phyloP scores from a whole-genome alignment of 1,140 invertebrate species.

The Nymphalis io region DNA sequence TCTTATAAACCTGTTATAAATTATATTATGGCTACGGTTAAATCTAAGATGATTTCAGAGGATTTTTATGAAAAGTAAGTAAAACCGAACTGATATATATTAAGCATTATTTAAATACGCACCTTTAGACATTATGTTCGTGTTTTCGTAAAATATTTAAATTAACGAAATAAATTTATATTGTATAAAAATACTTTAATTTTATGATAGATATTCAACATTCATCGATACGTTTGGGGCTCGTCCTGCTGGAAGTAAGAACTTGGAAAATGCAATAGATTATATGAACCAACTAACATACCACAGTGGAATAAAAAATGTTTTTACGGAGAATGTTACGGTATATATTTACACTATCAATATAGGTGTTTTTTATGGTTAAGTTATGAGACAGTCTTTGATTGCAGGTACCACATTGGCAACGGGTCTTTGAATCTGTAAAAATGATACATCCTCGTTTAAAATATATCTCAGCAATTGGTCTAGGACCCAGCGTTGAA shows the following conservation, averaged over 20 bases:
- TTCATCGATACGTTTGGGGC: conserved; percentile 88
- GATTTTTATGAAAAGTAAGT: conserved; percentile 38
- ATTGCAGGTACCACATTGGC: conserved; percentile 71
- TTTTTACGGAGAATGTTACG: conserved; percentile 56
- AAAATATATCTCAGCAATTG: conserved; percentile 83
- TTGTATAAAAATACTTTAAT: not conserved
- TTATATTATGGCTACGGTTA: conserved; percentile 14
- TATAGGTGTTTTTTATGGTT: not conserved
- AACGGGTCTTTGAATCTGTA: conserved; percentile 83
- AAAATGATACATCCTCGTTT: conserved; percentile 82
- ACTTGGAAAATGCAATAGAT: conserved; percentile 86
- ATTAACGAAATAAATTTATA: not conserved
- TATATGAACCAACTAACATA: conserved; percentile 83
- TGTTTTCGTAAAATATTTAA: not conserved
- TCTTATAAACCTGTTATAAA: conserved; percentile 5
- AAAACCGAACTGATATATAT: not conserved
- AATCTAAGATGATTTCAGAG: conserved; percentile 2
- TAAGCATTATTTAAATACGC: not conserved
- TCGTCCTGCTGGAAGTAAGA: conserved; percentile 83
- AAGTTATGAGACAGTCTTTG: conserved; percentile 68
- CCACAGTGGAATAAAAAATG: conserved; percentile 45
- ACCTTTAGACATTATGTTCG: too few relatives aligned
- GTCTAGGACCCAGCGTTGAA: conserved; percentile 84
- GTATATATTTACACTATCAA: conserved; percentile 31
- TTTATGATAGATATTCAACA: conserved; percentile 78